Evolutionary conservation across 1,140 invertebrate genomes (phyloP).

Genomic region (Branchinecta lynchi): DNA sequence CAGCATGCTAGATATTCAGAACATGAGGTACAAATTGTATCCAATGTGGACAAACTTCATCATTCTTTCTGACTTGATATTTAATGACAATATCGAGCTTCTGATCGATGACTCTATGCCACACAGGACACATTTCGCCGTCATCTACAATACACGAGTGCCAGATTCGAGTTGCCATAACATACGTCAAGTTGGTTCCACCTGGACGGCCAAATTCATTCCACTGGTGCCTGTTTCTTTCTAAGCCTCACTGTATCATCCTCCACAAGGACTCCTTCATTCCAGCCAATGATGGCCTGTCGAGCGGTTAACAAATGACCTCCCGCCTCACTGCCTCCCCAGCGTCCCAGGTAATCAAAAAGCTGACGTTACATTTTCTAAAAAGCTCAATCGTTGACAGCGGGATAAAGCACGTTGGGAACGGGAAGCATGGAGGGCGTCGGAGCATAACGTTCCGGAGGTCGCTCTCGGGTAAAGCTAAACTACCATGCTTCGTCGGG

Average conservation of each 20-base stretch:
- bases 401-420: conserved; percentile 9
- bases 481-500: conserved; percentile 8
- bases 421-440: not conserved
- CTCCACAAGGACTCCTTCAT: conserved; percentile 2
- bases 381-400: not conserved
- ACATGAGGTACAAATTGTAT: too few relatives aligned
- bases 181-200: conserved; percentile 2
- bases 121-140: too few relatives aligned
- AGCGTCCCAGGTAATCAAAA: conserved; percentile 7
- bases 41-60: too few relatives aligned
- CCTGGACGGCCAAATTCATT: not conserved
- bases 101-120: too few relatives aligned
- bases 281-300: not conserved
- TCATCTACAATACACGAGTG: too few relatives aligned
- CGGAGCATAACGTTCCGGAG: conserved; percentile 2
- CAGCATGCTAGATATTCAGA: too few relatives aligned
- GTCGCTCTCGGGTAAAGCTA: conserved; percentile 2
- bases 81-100: too few relatives aligned
- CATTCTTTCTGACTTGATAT: too few relatives aligned
- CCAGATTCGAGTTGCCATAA: not conserved
- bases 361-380: not conserved
- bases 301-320: conserved; percentile 2
- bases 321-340: not conserved
- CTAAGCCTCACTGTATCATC: not conserved
- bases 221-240: not conserved